These are phyloP conservation scores for Urechis unicinctus DNA, from an alignment of 2,888 invertebrate species.

Conservation along the genomic window DNA sequence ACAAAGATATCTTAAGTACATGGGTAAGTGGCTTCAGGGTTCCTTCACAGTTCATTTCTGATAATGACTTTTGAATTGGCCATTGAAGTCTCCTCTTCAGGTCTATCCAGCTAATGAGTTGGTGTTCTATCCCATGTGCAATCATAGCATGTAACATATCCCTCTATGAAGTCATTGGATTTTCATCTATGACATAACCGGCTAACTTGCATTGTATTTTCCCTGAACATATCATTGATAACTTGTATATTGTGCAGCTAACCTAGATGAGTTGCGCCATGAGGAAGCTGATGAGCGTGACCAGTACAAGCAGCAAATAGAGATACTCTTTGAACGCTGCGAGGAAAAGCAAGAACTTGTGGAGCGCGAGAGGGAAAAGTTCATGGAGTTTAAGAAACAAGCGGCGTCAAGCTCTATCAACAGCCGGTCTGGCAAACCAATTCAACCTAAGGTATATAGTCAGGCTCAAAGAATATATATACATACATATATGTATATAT, in stretches of 20 bases:
- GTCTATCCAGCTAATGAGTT: no score
- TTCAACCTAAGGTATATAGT: slow-evolving; percentile 32
- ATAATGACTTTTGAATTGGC: no score
- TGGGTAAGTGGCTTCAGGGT: slow-evolving; percentile 29
- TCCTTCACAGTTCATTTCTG: no score
- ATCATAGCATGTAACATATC: no score
- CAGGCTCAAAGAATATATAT: neutral
- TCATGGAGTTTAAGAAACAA: slow-evolving; percentile 44
- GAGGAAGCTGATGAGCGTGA: slow-evolving; percentile 35
- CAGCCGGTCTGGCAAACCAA: slow-evolving; percentile 44
- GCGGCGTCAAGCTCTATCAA: slow-evolving; percentile 43
- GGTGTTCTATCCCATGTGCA: no score
- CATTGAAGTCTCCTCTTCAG: no score
- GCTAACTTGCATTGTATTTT: neutral
- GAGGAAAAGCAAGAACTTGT: slow-evolving; percentile 40
- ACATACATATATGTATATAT: neutral
- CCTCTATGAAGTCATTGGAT: no score
- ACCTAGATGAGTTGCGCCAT: slow-evolving; percentile 41
- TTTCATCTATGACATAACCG: no score
- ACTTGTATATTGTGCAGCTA: slow-evolving; percentile 25
- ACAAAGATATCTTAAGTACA: slow-evolving; percentile 48
- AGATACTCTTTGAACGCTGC: slow-evolving; percentile 39
- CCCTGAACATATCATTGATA: neutral
- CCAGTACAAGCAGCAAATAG: slow-evolving; percentile 34
- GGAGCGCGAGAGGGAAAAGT: slow-evolving; percentile 40